phyloP scores from a whole-genome alignment of 2,113 vertebrate genomes.

The Cyanoderma ruficeps region DNA sequence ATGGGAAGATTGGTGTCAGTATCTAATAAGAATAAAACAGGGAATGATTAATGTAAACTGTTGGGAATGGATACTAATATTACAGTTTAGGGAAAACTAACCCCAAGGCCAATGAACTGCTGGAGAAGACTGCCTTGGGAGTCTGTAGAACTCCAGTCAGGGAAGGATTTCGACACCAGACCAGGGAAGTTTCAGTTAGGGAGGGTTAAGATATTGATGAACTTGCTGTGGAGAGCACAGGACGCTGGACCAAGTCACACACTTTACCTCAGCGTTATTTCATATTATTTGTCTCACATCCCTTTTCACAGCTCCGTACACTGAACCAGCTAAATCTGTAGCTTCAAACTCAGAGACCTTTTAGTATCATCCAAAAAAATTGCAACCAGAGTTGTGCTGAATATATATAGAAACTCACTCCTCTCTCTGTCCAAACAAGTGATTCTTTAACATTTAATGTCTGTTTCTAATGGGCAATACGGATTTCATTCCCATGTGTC shows the following conservation, averaged over 20 bases:
- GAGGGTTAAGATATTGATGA: neutral
- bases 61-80: neutral
- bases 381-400: neutral
- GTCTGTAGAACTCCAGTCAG: neutral
- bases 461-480: neutral
- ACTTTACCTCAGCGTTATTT: neutral
- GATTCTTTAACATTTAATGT: neutral
- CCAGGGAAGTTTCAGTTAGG: neutral
- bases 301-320: neutral
- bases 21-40: neutral
- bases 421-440: neutral
- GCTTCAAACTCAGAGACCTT: neutral
- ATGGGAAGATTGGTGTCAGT: neutral
- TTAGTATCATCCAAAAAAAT: neutral
- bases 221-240: neutral
- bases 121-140: neutral
- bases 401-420: neutral
- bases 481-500: neutral
- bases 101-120: neutral
- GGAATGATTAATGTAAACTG: neutral
- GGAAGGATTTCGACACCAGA: neutral
- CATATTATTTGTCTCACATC: neutral
- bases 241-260: neutral
- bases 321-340: neutral
- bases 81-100: neutral